A percentile compares a stretch with the other conserved stretches of the same genome.
Conservation (phyloP, 2,113 vertebrate genomes). For the Brevimyrus niger region DNA sequence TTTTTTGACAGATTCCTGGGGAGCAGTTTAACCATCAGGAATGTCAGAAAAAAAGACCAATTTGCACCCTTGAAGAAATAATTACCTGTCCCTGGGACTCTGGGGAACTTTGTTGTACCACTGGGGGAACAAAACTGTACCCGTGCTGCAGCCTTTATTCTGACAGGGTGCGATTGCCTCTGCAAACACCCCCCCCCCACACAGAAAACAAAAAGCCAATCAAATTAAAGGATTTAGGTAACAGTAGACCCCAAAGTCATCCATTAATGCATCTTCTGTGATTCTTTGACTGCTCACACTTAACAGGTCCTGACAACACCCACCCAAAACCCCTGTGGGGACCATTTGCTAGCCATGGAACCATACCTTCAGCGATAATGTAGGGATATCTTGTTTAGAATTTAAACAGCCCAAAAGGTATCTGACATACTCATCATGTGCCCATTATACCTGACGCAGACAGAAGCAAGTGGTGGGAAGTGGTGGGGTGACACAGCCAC, state of each 20-base stretch:
- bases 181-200: not conserved
- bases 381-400: not conserved
- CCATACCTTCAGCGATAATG: not conserved
- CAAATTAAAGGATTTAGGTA: constrained; percentile 8
- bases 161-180: not conserved
- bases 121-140: not conserved
- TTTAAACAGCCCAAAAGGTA: not conserved
- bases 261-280: not conserved
- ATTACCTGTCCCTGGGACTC: not conserved
- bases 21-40: not conserved
- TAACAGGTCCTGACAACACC: not conserved
- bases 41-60: not conserved
- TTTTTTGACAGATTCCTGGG: not conserved
- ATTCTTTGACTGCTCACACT: not conserved
- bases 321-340: not conserved
- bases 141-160: not conserved
- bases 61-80: not conserved
- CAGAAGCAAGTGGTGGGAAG: not conserved
- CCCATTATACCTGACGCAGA: not conserved
- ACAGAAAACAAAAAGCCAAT: not conserved
- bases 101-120: not conserved
- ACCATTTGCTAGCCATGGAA: not conserved
- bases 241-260: not conserved
- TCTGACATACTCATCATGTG: not conserved
- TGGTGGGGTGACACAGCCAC: not conserved